Evolutionary conservation across 2,797 vertebrate species (phyloP).

Genomic region (Pempheris klunzingeri): DNA sequence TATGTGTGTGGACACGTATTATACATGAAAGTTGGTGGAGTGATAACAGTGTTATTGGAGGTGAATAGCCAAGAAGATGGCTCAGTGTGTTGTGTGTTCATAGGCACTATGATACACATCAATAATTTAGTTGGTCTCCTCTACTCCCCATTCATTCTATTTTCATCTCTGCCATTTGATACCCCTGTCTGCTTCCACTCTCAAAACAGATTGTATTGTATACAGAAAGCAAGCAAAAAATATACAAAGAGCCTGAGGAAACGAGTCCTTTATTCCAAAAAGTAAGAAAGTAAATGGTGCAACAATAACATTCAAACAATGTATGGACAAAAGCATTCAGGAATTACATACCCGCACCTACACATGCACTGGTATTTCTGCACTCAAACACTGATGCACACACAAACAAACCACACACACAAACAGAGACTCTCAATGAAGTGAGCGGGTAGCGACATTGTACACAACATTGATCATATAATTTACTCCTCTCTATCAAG

Average conservation of each 20-base stretch:
- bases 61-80: conserved; percentile 70
- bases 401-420: conserved; percentile 32
- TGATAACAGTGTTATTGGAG: conserved; percentile 64
- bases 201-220: conserved; percentile 66
- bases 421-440: conserved; percentile 39
- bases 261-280: conserved; percentile 55
- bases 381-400: conserved; percentile 42
- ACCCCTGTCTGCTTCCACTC: conserved; percentile 73
- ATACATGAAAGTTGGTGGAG: conserved; percentile 58
- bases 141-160: conserved; percentile 76
- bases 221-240: conserved; percentile 48
- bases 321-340: conserved; percentile 62
- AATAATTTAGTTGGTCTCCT: conserved; percentile 76
- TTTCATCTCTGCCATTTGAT: conserved; percentile 82
- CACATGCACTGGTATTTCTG: conserved; percentile 48
- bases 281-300: conserved; percentile 53
- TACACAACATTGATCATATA: conserved; percentile 87
- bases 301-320: conserved; percentile 33
- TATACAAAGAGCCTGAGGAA: conserved; percentile 63
- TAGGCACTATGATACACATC: conserved; percentile 78
- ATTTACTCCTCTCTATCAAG: conserved; percentile 88
- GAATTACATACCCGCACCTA: conserved; percentile 45
- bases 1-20: conserved; percentile 18
- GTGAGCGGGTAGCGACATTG: conserved; percentile 60
- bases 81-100: conserved; percentile 70